These are phyloP conservation scores for Parotocinclus haroldoi DNA, from an alignment of 2,797 vertebrate species.

Conservation along the genomic window DNA sequence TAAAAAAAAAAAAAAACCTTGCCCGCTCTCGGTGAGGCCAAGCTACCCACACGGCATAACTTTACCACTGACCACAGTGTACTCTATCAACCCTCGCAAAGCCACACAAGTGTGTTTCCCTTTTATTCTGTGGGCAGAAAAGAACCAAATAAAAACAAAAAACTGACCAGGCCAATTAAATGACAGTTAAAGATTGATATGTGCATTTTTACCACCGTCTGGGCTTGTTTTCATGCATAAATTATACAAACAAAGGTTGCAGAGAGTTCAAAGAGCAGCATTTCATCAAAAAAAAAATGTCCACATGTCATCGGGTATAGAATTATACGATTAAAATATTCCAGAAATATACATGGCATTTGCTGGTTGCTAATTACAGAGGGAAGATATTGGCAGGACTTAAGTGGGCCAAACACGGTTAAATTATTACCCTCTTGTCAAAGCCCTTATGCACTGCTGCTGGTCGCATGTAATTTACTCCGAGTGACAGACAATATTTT, in stretches of 20 bases:
- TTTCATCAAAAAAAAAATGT: not conserved
- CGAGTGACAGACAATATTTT: not conserved
- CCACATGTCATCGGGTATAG: not conserved
- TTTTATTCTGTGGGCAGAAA: slow-evolving; percentile 18
- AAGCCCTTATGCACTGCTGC: not conserved
- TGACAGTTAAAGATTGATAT: slow-evolving; percentile 5
- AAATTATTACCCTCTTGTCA: not conserved
- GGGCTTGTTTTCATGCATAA: not conserved
- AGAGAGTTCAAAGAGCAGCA: not conserved
- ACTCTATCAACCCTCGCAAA: slow-evolving; percentile 28
- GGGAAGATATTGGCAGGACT: slow-evolving; percentile 6
- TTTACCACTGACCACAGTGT: slow-evolving; percentile 32
- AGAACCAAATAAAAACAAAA: slow-evolving; percentile 21
- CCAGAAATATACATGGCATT: slow-evolving; percentile 17
- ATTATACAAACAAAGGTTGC: not conserved
- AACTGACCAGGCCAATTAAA: not conserved
- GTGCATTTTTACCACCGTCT: too few relatives aligned
- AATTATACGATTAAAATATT: slow-evolving; percentile 16
- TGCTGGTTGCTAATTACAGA: slow-evolving; percentile 28
- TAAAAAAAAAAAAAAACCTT: too few relatives aligned
- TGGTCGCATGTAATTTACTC: slow-evolving; percentile 12
- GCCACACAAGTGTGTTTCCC: slow-evolving; percentile 26
- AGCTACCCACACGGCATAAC: slow-evolving; percentile 22
- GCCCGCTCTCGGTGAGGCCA: slow-evolving; percentile 12
- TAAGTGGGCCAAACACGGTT: slow-evolving; percentile 7